Evolutionary conservation across 2,888 invertebrate species (phyloP).

Genomic region (Rambutsinella grinnellia): DNA sequence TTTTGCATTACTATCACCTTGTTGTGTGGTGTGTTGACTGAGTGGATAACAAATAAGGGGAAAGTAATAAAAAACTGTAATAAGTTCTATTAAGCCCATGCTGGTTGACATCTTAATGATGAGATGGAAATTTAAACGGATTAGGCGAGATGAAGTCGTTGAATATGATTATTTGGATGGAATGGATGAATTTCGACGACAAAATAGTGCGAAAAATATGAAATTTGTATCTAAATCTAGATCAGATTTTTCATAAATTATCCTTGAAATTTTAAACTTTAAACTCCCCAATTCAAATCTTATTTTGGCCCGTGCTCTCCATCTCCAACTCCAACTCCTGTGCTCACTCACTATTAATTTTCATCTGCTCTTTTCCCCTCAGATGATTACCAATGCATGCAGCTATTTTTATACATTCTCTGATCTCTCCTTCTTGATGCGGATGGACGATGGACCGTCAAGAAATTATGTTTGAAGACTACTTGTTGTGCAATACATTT

Average conservation of each 20-base stretch:
- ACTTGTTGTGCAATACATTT: background rate
- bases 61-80: background rate
- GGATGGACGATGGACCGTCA: slow-evolving; percentile 24
- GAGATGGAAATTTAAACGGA: background rate
- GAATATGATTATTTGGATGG: too few species aligned
- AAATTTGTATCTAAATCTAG: too few species aligned
- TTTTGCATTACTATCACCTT: background rate
- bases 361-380: slow-evolving; percentile 16
- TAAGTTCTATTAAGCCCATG: background rate
- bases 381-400: background rate
- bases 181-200: too few species aligned
- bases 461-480: background rate
- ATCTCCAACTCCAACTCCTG: background rate
- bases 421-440: background rate
- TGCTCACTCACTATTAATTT: slow-evolving; percentile 23
- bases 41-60: background rate
- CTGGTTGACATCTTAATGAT: slow-evolving; percentile 14
- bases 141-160: too few species aligned
- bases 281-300: too few species aligned
- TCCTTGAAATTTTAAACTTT: too few species aligned
- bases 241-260: too few species aligned
- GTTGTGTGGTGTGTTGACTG: background rate
- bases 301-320: background rate
- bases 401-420: background rate
- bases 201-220: too few species aligned